Evolutionary conservation across 2,888 invertebrate genomes (phyloP).

Genomic region (Sesia apiformis): DNA sequence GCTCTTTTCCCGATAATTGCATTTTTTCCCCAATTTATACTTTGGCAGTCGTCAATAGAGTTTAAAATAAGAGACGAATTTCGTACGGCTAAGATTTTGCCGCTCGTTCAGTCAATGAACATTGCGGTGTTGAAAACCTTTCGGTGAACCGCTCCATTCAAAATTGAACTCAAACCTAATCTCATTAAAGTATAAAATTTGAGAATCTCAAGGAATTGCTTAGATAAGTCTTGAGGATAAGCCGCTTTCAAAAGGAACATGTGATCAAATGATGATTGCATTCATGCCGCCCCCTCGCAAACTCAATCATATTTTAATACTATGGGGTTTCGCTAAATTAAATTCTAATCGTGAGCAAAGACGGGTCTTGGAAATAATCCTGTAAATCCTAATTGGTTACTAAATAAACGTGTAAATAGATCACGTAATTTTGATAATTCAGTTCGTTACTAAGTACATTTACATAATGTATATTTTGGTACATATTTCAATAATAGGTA

Average conservation of each 20-base stretch:
- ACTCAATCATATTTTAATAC: slow-evolving; percentile 69
- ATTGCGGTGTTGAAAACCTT: slow-evolving; percentile 32
- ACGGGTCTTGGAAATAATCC: background rate
- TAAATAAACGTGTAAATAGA: background rate
- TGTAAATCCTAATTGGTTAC: background rate
- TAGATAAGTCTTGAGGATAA: slow-evolving; percentile 48
- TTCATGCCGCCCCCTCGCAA: slow-evolving; percentile 16
- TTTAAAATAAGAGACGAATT: background rate
- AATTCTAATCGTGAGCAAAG: slow-evolving; percentile 34
- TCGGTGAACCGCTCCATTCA: slow-evolving; percentile 8
- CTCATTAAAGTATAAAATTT: slow-evolving; percentile 8
- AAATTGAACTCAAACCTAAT: background rate
- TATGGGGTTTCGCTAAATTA: slow-evolving; percentile 57
- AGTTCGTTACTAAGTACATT: too few species aligned
- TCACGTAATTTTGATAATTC: background rate
- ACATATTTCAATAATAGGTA: too few species aligned
- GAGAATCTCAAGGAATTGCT: slow-evolving; percentile 14
- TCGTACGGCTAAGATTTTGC: background rate
- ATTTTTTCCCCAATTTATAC: background rate
- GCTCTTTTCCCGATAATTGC: background rate
- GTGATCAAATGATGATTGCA: slow-evolving; percentile 69
- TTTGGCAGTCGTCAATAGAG: background rate
- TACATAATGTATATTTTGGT: too few species aligned
- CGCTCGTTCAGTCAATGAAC: background rate
- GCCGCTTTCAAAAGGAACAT: slow-evolving; percentile 67